These are phyloP conservation scores for Heliocidaris erythrogramma DNA, from an alignment of 35 echinoderm and acorn worm species.

Conservation along the genomic window DNA sequence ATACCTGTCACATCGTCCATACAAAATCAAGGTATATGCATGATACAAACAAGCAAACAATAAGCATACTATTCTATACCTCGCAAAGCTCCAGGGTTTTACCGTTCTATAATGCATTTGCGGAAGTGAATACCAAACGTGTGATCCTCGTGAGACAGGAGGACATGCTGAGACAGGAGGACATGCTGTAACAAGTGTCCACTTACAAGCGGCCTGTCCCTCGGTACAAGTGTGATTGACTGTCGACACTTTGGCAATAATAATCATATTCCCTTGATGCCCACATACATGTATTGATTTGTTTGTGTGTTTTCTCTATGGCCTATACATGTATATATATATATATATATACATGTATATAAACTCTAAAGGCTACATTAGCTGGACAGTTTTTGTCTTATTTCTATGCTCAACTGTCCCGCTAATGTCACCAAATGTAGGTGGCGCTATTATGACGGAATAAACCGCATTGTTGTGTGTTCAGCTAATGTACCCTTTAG, in stretches of 20 bases:
- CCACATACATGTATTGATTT: not conserved
- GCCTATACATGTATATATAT: no score
- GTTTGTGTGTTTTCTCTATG: not conserved
- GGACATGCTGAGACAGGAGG: not conserved
- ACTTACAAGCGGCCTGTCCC: not conserved
- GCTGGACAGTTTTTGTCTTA: no score
- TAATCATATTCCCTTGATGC: not conserved
- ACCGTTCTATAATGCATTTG: not conserved
- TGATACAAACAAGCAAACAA: not conserved
- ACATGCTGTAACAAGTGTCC: not conserved
- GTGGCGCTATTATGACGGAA: no score
- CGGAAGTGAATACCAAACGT: not conserved
- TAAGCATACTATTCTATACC: not conserved
- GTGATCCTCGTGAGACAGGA: not conserved
- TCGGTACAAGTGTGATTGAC: not conserved
- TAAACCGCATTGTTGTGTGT: no score
- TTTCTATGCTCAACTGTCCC: no score
- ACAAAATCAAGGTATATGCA: not conserved
- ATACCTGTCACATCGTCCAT: not conserved
- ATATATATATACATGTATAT: no score
- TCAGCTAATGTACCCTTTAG: no score
- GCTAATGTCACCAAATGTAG: no score
- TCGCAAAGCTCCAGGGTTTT: not conserved
- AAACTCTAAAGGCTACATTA: no score
- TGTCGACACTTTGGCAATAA: not conserved